phyloP scores from a whole-genome alignment of 2,888 invertebrate species.

The Dryadula phaetusa region DNA sequence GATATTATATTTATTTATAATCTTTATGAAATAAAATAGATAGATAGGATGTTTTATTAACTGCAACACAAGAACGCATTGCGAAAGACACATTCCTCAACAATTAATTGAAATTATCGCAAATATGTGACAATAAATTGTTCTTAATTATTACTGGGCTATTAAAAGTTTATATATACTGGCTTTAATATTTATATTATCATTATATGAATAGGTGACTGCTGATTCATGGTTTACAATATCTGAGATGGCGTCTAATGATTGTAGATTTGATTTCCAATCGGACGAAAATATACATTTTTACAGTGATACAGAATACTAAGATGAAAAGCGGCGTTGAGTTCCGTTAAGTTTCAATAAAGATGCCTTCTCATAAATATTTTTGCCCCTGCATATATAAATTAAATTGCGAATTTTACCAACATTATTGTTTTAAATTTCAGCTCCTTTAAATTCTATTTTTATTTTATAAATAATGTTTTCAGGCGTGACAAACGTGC shows the following conservation, averaged over 20 bases:
- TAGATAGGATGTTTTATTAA: background rate
- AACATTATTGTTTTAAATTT: too few relatives aligned
- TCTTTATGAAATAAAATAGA: background rate
- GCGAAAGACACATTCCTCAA: slow-evolving; percentile 16
- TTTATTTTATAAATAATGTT: slow-evolving; percentile 26
- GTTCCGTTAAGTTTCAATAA: too few relatives aligned
- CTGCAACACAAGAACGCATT: background rate
- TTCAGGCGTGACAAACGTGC: slow-evolving; percentile 26
- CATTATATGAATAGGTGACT: background rate
- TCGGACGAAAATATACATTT: background rate
- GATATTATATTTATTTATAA: too few relatives aligned
- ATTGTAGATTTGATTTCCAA: background rate
- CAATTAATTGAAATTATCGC: slow-evolving; percentile 6
- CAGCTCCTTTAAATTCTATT: background rate
- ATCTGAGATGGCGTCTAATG: too few relatives aligned
- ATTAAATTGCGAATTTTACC: too few relatives aligned
- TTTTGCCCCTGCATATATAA: too few relatives aligned
- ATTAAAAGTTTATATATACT: background rate
- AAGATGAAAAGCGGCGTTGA: too few relatives aligned
- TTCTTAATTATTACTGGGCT: background rate
- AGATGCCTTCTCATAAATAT: too few relatives aligned
- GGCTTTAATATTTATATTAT: background rate
- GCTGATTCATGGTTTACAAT: too few relatives aligned
- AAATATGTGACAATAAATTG: slow-evolving; percentile 17
- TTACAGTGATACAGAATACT: too few relatives aligned